These are phyloP conservation scores for Euwallacea similis DNA, from an alignment of 1,140 invertebrate genomes.

Conservation along the genomic window DNA sequence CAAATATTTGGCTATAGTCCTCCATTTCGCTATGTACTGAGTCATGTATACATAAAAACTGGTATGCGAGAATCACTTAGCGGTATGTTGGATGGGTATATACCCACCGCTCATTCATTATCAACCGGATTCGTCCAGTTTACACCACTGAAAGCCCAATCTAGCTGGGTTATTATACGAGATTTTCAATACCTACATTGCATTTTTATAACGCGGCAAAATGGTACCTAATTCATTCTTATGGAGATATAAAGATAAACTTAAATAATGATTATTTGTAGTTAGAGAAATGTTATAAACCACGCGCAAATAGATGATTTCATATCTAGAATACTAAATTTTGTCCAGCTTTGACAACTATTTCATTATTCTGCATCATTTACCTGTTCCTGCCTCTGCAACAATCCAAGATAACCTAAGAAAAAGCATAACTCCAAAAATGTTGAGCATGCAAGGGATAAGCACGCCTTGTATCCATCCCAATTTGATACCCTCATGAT, in stretches of 20 bases:
- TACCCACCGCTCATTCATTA: not conserved
- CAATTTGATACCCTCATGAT: conserved; percentile 67
- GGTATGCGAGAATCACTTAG: not conserved
- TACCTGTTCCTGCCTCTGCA: conserved; percentile 74
- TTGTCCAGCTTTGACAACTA: no score
- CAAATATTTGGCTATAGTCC: no score
- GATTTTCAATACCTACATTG: not conserved
- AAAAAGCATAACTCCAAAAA: conserved; percentile 88
- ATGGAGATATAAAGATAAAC: no score
- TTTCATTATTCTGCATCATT: not conserved
- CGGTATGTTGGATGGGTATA: conserved; percentile 1
- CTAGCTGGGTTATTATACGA: conserved; percentile 8
- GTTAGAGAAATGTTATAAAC: no score
- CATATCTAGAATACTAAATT: no score
- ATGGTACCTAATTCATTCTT: no score
- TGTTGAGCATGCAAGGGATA: conserved; percentile 82
- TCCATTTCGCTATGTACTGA: not conserved
- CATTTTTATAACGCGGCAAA: not conserved
- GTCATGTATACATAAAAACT: not conserved
- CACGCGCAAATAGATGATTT: no score
- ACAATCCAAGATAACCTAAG: conserved; percentile 85
- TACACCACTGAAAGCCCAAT: conserved; percentile 14
- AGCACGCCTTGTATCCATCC: conserved; percentile 85
- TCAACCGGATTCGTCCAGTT: conserved; percentile 22
- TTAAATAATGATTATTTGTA: no score